Base-by-base conservation (phyloP, 1,140 invertebrate genomes). In the Drosophila tsacasi region DNA sequence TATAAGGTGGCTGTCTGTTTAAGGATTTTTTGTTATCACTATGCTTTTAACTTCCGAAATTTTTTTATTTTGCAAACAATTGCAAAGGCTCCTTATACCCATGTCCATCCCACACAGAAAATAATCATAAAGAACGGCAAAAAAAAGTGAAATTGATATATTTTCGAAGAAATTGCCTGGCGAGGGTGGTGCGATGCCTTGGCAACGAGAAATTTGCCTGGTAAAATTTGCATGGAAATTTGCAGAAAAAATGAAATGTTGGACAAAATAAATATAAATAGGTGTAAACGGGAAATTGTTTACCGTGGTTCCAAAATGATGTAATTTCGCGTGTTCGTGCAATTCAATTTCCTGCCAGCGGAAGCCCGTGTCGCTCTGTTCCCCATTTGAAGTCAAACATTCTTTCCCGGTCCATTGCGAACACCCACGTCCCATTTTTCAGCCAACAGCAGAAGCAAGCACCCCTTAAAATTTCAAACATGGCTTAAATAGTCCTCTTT, bases 341-440 rank as follows among this genome's bases (percentile, higher is more conserved):
- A 91, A 91, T 91, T 91, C 89, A 91, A 91, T 91, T 91, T 91
- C 87, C 89, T 91, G 89, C 78, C 74, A 80, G 58, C 89, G 90
- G 90, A 91, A 91, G 81, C 95, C 93, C 94, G 91, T 73, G 21
- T 96, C 95, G 93, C 95, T 82, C 81, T 81, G 40, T 61, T 84
- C 74, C 66, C 58, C 83, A 81, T 81, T 83, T 84, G 52, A 77
- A 84, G 66, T 76, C 77, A 76, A 83, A 83, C 72, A 83, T 80
- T 74, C 60, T 39, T 59, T 40, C 44, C 71, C 61, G 62, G 63
- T 46, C 68, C 52, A 57, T 32, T 23, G n/a, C 32, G 46, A 67
- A 27, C 35, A 42, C n/a, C 47, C 35, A 32, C 23, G 6, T 21
- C 23, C 15, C 21, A 17, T 30, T 30, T 44, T 47, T 23, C 21